Conservation (phyloP, 2,888 invertebrate genomes). For the Campoplex capitator region DNA sequence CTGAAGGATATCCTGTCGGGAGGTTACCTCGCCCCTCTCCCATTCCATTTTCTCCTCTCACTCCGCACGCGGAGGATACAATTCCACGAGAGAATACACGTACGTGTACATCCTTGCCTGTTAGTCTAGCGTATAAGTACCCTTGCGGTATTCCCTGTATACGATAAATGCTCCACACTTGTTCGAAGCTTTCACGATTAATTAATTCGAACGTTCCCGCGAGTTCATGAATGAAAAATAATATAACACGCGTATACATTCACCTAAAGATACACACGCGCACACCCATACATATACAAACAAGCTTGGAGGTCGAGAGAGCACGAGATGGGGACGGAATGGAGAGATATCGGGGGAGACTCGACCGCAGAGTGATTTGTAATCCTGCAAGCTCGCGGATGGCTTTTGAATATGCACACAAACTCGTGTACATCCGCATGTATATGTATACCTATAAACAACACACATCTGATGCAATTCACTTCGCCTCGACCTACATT, state of each 20-base stretch:
- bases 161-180: slow-evolving; percentile 50
- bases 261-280: too few relatives aligned
- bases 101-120: neutral
- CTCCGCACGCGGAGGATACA: slow-evolving; percentile 17
- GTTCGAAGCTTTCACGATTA: slow-evolving; percentile 49
- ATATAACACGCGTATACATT: slow-evolving; percentile 16
- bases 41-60: neutral
- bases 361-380: slow-evolving; percentile 64
- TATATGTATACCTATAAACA: slow-evolving; percentile 5
- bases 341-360: slow-evolving; percentile 27
- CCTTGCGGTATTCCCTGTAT: slow-evolving; percentile 15
- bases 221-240: slow-evolving; percentile 57
- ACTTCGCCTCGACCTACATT: slow-evolving; percentile 32
- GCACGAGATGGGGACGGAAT: slow-evolving; percentile 20
- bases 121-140: neutral
- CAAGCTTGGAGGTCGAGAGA: neutral
- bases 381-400: slow-evolving; percentile 51
- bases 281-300: neutral
- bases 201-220: slow-evolving; percentile 47
- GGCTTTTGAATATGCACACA: slow-evolving; percentile 60
- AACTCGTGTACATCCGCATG: neutral
- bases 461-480: slow-evolving; percentile 17
- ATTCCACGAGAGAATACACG: slow-evolving; percentile 35
- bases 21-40: slow-evolving; percentile 26
- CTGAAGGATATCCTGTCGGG: slow-evolving; percentile 62